phyloP scores from a whole-genome alignment of 2,797 vertebrate genomes.

The Amniataba percoides region DNA sequence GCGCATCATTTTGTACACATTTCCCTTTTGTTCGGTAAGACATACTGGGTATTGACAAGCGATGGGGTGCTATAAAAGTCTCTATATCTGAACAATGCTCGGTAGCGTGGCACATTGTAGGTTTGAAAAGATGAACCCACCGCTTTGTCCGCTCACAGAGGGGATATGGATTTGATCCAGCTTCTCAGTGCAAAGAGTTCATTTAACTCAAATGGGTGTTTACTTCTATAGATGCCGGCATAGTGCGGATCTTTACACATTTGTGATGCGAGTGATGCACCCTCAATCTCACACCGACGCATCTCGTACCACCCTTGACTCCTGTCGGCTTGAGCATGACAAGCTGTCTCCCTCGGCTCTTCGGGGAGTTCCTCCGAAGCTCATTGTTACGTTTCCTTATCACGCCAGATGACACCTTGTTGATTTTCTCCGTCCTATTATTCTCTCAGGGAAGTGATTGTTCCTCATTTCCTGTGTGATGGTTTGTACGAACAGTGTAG shows the following conservation, averaged over 20 bases:
- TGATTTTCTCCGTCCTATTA: slow-evolving; percentile 75
- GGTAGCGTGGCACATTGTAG: slow-evolving; percentile 7
- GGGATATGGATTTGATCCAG: slow-evolving; percentile 19
- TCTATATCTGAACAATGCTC: slow-evolving; percentile 26
- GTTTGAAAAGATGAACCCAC: slow-evolving; percentile 16
- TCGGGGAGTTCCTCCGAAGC: slow-evolving; percentile 73
- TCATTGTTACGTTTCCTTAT: slow-evolving; percentile 80
- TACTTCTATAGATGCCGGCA: slow-evolving; percentile 7
- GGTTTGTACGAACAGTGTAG: slow-evolving; percentile 68
- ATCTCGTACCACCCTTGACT: slow-evolving; percentile 51
- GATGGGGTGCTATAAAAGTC: not conserved
- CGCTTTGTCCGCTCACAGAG: slow-evolving; percentile 9
- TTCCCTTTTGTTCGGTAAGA: not conserved
- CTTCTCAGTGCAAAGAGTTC: slow-evolving; percentile 23
- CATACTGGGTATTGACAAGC: not conserved
- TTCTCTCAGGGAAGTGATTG: slow-evolving; percentile 74
- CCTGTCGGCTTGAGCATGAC: slow-evolving; percentile 39
- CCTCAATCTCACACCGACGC: slow-evolving; percentile 12
- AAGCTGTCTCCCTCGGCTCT: slow-evolving; percentile 54
- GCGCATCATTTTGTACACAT: not conserved
- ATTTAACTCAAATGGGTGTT: slow-evolving; percentile 14
- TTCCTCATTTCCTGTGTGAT: slow-evolving; percentile 72
- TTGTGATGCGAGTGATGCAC: slow-evolving; percentile 13
- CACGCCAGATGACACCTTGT: slow-evolving; percentile 78
- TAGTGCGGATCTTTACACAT: slow-evolving; percentile 27